These are phyloP conservation scores for Pinctada fucata DNA, from an alignment of 2,888 invertebrate genomes.

Conservation along the genomic window DNA sequence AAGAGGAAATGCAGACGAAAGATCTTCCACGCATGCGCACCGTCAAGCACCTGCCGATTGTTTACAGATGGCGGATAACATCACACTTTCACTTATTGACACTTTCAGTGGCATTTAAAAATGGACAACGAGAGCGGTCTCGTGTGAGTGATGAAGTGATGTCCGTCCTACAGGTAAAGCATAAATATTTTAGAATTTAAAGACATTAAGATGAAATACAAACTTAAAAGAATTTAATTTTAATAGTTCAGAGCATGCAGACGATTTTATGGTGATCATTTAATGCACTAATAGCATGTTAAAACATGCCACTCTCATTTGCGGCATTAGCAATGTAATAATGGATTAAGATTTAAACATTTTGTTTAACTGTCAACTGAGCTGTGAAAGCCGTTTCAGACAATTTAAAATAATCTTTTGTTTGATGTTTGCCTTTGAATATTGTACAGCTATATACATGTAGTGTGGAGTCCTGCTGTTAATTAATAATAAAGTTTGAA, in stretches of 20 bases:
- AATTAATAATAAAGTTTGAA: too few species aligned
- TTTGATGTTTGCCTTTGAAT: too few species aligned
- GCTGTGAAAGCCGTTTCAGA: background rate
- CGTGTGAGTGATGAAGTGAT: conserved; percentile 27
- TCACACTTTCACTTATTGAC: conserved; percentile 35
- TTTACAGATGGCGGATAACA: conserved; percentile 60
- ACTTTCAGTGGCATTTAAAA: conserved; percentile 32
- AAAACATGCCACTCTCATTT: background rate
- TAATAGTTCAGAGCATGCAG: background rate
- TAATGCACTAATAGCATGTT: background rate
- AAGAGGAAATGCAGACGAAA: conserved; percentile 31
- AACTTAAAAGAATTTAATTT: background rate
- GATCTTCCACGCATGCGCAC: conserved; percentile 31
- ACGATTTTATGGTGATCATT: background rate
- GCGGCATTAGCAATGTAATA: background rate
- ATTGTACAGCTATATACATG: too few species aligned
- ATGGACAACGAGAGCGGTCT: conserved; percentile 10
- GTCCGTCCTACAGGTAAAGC: conserved; percentile 57
- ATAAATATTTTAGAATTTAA: background rate
- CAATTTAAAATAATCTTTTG: too few species aligned
- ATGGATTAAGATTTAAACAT: background rate
- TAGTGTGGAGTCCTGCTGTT: too few species aligned
- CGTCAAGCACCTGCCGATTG: conserved; percentile 48
- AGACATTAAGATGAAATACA: background rate
- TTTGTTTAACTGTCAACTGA: background rate